Evolutionary conservation across 1,140 invertebrate species (phyloP).

Genomic region (Araneus ventricosus): DNA sequence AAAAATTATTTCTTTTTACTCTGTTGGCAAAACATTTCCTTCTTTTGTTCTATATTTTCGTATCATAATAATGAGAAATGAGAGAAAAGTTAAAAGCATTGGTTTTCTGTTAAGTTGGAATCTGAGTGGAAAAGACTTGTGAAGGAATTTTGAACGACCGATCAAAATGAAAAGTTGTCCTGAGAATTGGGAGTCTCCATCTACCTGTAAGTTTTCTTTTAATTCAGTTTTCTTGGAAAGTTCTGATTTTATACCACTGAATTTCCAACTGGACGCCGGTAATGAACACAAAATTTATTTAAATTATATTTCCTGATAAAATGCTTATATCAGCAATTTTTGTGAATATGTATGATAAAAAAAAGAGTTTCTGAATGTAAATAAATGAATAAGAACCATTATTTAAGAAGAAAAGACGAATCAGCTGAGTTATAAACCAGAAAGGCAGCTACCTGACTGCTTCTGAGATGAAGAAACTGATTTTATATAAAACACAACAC

Average conservation of each 20-base stretch:
- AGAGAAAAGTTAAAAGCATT: neutral
- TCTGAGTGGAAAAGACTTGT: neutral
- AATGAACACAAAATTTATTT: too few relatives aligned
- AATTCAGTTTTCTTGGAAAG: neutral
- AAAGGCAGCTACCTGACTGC: too few relatives aligned
- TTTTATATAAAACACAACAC: too few relatives aligned
- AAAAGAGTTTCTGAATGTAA: too few relatives aligned
- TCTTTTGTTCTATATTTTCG: neutral
- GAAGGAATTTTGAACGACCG: neutral
- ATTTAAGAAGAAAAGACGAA: too few relatives aligned
- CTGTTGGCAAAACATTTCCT: neutral
- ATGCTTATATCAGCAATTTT: too few relatives aligned
- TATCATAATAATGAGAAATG: neutral
- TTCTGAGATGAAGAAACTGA: too few relatives aligned
- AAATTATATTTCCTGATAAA: too few relatives aligned
- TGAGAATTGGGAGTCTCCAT: neutral
- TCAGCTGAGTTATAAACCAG: too few relatives aligned
- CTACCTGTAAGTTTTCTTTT: neutral
- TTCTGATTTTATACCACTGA: slow-evolving; percentile 3
- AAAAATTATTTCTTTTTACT: neutral
- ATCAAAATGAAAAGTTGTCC: neutral
- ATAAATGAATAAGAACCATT: too few relatives aligned
- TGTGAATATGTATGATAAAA: too few relatives aligned
- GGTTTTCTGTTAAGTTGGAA: neutral
- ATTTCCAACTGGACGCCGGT: slow-evolving; percentile 13